phyloP scores from a whole-genome alignment of 2,797 vertebrate genomes.

The Melopsittacus undulatus region DNA sequence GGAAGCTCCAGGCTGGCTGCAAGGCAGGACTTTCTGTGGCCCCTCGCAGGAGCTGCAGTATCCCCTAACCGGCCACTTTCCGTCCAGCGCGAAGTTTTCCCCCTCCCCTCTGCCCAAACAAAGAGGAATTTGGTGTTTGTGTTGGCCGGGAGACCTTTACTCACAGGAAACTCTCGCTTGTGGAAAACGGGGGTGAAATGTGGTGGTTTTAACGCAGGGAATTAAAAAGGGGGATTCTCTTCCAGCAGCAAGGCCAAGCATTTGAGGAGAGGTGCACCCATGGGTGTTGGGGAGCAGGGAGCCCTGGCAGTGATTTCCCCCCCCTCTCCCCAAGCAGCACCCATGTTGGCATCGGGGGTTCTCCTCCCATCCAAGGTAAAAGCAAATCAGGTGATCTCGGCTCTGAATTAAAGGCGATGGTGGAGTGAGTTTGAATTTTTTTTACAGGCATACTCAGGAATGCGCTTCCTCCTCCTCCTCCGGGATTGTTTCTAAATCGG shows the following conservation, averaged over 20 bases:
- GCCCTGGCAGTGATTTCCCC: neutral
- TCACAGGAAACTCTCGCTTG: conserved; percentile 21
- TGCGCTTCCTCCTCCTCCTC: conserved; percentile 17
- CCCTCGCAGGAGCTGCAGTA: neutral
- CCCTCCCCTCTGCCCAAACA: conserved; percentile 22
- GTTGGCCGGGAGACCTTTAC: neutral
- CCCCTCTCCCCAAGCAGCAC: neutral
- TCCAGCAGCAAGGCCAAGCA: neutral
- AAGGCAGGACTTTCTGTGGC: neutral
- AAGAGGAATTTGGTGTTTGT: conserved; percentile 25
- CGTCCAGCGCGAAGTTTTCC: neutral
- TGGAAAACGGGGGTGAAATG: neutral
- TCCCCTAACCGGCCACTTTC: neutral
- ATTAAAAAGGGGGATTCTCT: neutral
- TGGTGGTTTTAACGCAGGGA: neutral
- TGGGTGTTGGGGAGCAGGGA: neutral
- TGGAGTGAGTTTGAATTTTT: neutral
- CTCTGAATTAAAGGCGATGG: neutral
- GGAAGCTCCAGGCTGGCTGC: neutral
- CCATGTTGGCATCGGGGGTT: neutral
- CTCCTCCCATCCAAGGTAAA: neutral
- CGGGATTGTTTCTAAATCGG: conserved; percentile 37
- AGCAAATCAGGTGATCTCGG: neutral
- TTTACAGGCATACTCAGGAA: conserved; percentile 33
- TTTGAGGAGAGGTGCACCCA: neutral